Evolutionary conservation across 2,797 vertebrate species (phyloP), one percentile per base, ranked within the genome.

Genomic region (Psittacula echo): DNA sequence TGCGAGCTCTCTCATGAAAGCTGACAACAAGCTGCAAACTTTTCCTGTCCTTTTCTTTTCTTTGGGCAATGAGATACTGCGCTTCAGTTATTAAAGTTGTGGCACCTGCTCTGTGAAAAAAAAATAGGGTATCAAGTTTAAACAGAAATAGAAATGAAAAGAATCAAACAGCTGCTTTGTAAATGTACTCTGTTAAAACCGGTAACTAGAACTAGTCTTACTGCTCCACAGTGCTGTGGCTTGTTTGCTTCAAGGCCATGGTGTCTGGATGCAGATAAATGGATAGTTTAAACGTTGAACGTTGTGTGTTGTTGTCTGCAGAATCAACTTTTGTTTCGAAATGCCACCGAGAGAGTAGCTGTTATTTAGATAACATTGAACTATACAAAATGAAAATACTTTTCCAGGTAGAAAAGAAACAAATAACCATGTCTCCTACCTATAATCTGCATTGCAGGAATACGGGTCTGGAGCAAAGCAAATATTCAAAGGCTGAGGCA

Each of bases 71-170:
- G 65, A 77, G 77, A 82, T 85, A 68, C 24, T 22, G 4, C n/a
- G 6, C 71, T 45, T 89, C 42, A 66, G 48, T 37, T 71, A 66
- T 70, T 78, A 70, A 67, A 64, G 5, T 9, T 66, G 47, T 66
- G 77, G 54, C 29, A 60, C 34, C 47, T 76, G 30, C 53, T 88
- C 74, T 50, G 18, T 60, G 93, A 71, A 90, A 80, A 39, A 37
- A 93, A 92, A 92, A 61, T 22, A 78, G 27, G 53, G 17, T 67
- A 89, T 74, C 34, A 13, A 77, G 47, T 94, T 96, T 88, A 84
- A 93, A 62, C 5, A 26, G 26, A 90, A 87, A 79, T 65, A 45
- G n/a, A 86, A 83, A 84, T 73, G 5, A 50, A 80, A 73, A 90
- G 11, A 87, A 90, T 64, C 32, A 87, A 83, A 79, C 42, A 67